A percentile compares a stretch with the other conserved stretches of the same genome.
Evolutionary conservation across 2,888 invertebrate genomes (phyloP).

Genomic region (Vesta saturnalis): DNA sequence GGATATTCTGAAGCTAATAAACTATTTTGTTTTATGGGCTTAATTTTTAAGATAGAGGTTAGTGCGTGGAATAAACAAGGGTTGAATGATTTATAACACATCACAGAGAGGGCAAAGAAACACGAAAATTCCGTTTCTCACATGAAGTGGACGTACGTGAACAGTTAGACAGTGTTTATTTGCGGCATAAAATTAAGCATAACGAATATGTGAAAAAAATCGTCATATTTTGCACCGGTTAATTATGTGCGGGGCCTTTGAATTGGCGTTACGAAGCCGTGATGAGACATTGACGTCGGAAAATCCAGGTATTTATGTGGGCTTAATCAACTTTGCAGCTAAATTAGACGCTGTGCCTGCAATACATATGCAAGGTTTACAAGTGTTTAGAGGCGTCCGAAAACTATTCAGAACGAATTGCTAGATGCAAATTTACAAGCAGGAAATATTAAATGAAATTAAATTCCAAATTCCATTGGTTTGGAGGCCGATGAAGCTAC

Average conservation of each 20-base stretch:
- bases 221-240: slow-evolving; percentile 43
- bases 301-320: slow-evolving; percentile 48
- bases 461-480: background rate
- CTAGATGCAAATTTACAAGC: slow-evolving; percentile 48
- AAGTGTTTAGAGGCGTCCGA: slow-evolving; percentile 50
- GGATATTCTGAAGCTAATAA: background rate
- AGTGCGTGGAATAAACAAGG: background rate
- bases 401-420: slow-evolving; percentile 52
- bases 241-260: slow-evolving; percentile 51
- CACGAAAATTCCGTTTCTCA: background rate
- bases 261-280: slow-evolving; percentile 50
- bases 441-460: slow-evolving; percentile 42
- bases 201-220: background rate
- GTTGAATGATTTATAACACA: background rate
- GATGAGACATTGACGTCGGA: slow-evolving; percentile 46
- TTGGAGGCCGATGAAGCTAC: slow-evolving; percentile 47
- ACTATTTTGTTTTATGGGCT: background rate
- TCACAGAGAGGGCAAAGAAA: background rate
- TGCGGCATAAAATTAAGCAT: no score
- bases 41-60: background rate
- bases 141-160: background rate
- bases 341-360: slow-evolving; percentile 46
- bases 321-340: slow-evolving; percentile 49
- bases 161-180: background rate
- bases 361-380: slow-evolving; percentile 43